A percentile compares a stretch with the other conserved stretches of the same genome.
phyloP scores from a whole-genome alignment of 1,140 invertebrate species.

The Procambarus clarkii region DNA sequence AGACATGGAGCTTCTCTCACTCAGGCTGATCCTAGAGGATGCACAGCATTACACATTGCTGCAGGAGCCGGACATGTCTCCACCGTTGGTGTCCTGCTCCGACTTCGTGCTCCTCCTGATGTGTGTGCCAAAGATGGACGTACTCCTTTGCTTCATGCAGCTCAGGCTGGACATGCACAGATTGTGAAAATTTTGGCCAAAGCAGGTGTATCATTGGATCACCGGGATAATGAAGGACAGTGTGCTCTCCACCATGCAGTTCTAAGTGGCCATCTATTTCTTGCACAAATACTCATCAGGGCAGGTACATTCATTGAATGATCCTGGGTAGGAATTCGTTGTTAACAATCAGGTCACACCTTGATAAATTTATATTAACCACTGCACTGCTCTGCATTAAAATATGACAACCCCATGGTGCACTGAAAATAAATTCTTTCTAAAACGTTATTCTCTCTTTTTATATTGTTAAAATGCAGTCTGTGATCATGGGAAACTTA shows the following conservation, averaged over 20 bases:
- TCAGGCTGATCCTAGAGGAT: constrained; percentile 50
- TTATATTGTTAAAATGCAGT: too few relatives aligned
- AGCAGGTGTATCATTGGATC: constrained; percentile 53
- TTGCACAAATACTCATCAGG: constrained; percentile 61
- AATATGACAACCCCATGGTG: too few relatives aligned
- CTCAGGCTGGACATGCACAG: constrained; percentile 60
- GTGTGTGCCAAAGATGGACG: constrained; percentile 55
- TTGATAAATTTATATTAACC: too few relatives aligned
- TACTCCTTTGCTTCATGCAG: constrained; percentile 58
- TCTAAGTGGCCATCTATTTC: constrained; percentile 44
- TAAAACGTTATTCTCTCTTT: too few relatives aligned
- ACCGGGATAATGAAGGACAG: constrained; percentile 54
- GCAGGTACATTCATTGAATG: constrained; percentile 34
- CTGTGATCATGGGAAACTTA: too few relatives aligned
- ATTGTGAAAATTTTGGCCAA: constrained; percentile 58
- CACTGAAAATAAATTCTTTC: too few relatives aligned
- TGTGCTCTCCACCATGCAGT: constrained; percentile 65
- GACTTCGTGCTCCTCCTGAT: constrained; percentile 41
- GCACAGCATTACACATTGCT: constrained; percentile 63
- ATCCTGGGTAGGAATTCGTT: too few relatives aligned
- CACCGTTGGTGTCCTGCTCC: constrained; percentile 41
- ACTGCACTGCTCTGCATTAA: too few relatives aligned
- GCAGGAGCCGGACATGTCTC: constrained; percentile 54
- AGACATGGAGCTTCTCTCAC: constrained; percentile 45
- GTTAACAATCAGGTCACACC: too few relatives aligned